Base-by-base conservation (phyloP, 2,113 vertebrate species). In the Nothobranchius kuhntae region DNA sequence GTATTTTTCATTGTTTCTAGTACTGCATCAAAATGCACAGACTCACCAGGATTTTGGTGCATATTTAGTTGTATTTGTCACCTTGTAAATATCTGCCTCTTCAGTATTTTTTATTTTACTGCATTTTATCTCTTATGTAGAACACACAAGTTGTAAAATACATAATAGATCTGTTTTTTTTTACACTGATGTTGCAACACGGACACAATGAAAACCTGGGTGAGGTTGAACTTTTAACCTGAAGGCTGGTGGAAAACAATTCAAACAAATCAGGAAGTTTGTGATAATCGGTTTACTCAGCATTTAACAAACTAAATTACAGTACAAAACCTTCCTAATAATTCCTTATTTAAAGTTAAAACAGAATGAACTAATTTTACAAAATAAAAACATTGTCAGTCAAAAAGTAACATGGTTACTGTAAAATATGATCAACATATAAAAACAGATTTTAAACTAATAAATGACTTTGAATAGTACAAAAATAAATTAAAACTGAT, bases 401-500 rank as follows among this genome's bases (percentile, higher is more conserved):
- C 65, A 72, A 11, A 13, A 3, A 26, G 9, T 47, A 38, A 60
- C 26, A 46, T 15, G 26, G 78, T 71, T 56, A 55, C 40, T 59
- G 46, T 71, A 45, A 44, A 15, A 62, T 65, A 53, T 44, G 13
- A 75, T 81, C 53, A 55, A 62, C 17, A 75, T 9, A 57, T 6
- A 55, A 62, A 64, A 44, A 63, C 21, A 44, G 51, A 45, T 30
- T 30, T 38, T 61, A 68, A 6, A 7, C 15, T 65, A 62, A 68
- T 36, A 59, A 60, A 38, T 71, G 0, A 21, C 35, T 26, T 50
- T 46, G 74, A 72, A 55, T 1, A 10, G 38, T 38, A 12, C 4
- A 21, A 53, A 45, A 15, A 76, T 82, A 83, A 81, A 86, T 77
- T 78, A 3, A 63, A 74, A 67, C 2, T 35, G 24, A 50, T 1